Conservation (phyloP, 1,140 invertebrate genomes). For the Hestina assimilis region DNA sequence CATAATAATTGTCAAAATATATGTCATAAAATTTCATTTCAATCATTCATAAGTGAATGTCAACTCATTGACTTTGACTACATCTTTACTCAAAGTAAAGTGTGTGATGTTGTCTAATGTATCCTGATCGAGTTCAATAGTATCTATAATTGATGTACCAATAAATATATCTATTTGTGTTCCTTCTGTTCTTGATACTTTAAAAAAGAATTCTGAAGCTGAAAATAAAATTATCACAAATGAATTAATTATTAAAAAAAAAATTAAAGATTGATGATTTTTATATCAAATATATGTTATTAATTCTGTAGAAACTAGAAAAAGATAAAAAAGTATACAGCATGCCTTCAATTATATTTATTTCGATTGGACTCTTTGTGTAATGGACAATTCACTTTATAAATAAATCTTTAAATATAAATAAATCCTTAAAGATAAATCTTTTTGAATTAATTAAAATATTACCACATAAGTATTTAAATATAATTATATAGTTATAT, state of each 20-base stretch:
- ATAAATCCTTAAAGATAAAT: no score
- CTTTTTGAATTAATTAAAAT: no score
- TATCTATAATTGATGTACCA: conserved; percentile 26
- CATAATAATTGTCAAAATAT: background rate
- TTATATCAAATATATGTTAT: no score
- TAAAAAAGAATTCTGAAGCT: background rate
- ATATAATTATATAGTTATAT: background rate
- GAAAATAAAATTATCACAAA: background rate
- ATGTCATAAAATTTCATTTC: background rate
- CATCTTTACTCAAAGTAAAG: conserved; percentile 43
- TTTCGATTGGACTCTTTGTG: no score
- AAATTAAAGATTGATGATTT: no score
- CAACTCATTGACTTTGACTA: conserved; percentile 38
- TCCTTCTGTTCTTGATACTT: background rate
- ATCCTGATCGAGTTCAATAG: conserved; percentile 35
- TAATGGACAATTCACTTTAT: no score
- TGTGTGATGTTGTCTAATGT: conserved; percentile 38
- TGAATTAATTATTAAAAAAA: no score
- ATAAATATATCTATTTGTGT: conserved; percentile 25
- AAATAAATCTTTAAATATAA: no score
- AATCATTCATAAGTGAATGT: conserved; percentile 36
- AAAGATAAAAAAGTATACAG: no score
- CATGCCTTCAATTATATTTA: no score
- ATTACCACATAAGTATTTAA: no score
- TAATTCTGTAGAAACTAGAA: no score